phyloP scores from a whole-genome alignment of 2,888 invertebrate genomes.

The Schizaphis graminum region DNA sequence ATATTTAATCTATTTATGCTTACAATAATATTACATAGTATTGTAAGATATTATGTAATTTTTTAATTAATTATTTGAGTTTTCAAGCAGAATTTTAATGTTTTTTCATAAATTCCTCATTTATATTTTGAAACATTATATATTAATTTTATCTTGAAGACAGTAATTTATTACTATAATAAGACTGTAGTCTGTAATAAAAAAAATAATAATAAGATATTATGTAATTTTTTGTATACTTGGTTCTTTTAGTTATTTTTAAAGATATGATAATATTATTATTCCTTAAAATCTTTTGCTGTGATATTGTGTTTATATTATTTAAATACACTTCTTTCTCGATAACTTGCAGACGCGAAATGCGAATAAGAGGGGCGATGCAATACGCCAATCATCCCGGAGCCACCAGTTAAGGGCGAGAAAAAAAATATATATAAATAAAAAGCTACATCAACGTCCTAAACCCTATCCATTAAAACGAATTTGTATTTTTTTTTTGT shows the following conservation, averaged over 20 bases:
- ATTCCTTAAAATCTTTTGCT: not conserved
- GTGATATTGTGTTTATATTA: not conserved
- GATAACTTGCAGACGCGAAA: too few relatives aligned
- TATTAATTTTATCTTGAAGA: not conserved
- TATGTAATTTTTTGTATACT: not conserved
- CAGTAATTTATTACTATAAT: not conserved
- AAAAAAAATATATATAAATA: constrained; percentile 25
- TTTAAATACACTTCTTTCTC: not conserved
- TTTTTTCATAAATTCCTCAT: not conserved
- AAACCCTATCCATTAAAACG: constrained; percentile 47
- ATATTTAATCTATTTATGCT: not conserved
- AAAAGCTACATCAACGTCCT: constrained; percentile 52
- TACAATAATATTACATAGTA: not conserved
- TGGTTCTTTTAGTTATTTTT: not conserved
- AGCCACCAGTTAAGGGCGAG: not conserved
- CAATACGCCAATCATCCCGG: constrained; percentile 14
- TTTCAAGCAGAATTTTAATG: not conserved
- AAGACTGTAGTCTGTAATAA: not conserved
- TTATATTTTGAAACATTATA: not conserved
- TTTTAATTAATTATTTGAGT: not conserved
- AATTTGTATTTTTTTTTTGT: constrained; percentile 26
- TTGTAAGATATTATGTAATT: not conserved
- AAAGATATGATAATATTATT: not conserved
- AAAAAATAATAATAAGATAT: not conserved
- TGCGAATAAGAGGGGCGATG: not conserved